Base-by-base conservation (phyloP, 2,113 vertebrate species). In the Albula glossodonta region DNA sequence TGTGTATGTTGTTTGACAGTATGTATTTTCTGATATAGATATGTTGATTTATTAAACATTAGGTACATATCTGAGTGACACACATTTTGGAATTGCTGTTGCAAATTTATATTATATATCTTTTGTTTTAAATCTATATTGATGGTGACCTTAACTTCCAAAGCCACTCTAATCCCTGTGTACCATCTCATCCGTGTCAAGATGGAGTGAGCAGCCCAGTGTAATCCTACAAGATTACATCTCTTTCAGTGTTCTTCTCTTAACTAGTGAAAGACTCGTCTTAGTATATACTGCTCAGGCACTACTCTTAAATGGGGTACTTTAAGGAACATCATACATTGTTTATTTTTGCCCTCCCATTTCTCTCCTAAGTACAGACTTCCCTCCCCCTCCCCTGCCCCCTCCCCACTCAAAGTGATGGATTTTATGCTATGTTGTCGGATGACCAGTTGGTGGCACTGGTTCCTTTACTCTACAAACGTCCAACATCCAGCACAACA, bases 391-490 rank as follows among this genome's bases (percentile, higher is more conserved):
- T 8, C n/a, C 70, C n/a, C 70, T 9, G 22, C 22, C 13, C 5
- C 11, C 5, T 56, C 53, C 5, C 7, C 53, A 56, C 53, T 9
- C 6, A 12, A 7, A 74, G 22, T 25, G 41, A 49, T 4, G 41
- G 4, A 48, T 15, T 17, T 5, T 3, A 49, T 79, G 48, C 41
- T 49, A 79, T 79, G 41, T 50, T 79, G 3, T 3, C 6, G 49
- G 25, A 79, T 79, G 78, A 50, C 78, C 78, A 79, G 78, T 79
- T 79, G 78, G 78, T 79, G 78, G 78, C 49, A 49, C 78, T 79
- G 12, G 19, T 79, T 2, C 5, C 9, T 15, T 10, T 31, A 48
- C 22, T 22, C 60, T 7, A 66, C 3, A 66, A 19, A 8, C 0
- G 11, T 66, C 6, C 3, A 8, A 66, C 31, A 41, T 0, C 31